Evolutionary conservation across 2,797 vertebrate species (phyloP).

Genomic region (Percopsis omiscomaycus): DNA sequence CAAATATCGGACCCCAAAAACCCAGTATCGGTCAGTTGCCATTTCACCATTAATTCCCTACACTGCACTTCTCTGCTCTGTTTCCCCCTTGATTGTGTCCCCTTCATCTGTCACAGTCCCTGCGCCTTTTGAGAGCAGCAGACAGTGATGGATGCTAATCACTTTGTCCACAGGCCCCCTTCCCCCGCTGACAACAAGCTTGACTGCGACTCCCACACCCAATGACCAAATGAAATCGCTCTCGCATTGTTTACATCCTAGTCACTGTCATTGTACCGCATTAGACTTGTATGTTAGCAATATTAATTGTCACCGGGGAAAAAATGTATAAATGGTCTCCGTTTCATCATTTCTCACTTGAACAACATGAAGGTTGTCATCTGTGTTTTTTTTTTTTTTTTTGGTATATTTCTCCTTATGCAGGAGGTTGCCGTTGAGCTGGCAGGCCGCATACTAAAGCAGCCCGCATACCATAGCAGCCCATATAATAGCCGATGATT

Average conservation of each 20-base stretch:
- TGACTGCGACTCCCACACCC: constrained; percentile 19
- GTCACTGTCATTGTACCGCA: constrained; percentile 8
- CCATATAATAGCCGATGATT: too few species aligned
- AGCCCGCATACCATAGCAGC: too few species aligned
- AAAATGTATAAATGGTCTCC: too few species aligned
- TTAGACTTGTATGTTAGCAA: not conserved
- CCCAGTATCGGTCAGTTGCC: too few species aligned
- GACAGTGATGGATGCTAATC: constrained; percentile 74
- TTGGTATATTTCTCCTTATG: too few species aligned
- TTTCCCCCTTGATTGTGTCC: constrained; percentile 46
- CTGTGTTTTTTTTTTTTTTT: too few species aligned
- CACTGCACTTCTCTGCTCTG: constrained; percentile 35
- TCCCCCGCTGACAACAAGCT: constrained; percentile 29
- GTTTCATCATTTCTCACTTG: too few species aligned
- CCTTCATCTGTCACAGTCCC: constrained; percentile 52
- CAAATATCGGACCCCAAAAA: too few species aligned
- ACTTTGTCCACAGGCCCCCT: constrained; percentile 42
- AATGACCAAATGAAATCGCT: constrained; percentile 34
- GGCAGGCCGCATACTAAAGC: too few species aligned
- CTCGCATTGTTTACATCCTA: constrained; percentile 6
- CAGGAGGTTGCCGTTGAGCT: too few species aligned
- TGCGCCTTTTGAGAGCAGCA: constrained; percentile 48
- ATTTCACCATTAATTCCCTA: constrained; percentile 9
- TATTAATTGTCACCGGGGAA: too few species aligned
- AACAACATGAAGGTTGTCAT: too few species aligned